Evolutionary conservation across 2,113 vertebrate genomes (phyloP).

Genomic region (Pelmatolapia mariae): DNA sequence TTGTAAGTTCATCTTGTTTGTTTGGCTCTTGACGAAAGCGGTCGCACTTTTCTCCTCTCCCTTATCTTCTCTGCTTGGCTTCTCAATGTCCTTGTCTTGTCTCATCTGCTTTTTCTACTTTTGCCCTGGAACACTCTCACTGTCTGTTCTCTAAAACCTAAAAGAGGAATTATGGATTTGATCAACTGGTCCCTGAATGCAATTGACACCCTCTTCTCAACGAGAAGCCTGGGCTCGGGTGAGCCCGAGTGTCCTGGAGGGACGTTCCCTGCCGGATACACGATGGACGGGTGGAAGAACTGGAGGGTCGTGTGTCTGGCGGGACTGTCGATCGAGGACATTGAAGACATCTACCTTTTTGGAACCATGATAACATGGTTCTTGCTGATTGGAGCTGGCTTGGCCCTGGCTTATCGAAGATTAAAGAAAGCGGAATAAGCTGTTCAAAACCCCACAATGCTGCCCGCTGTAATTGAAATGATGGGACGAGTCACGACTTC

Average conservation of each 20-base stretch:
- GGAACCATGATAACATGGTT: neutral
- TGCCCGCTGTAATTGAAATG: no score
- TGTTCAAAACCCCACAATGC: no score
- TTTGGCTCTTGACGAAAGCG: no score
- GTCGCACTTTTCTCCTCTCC: no score
- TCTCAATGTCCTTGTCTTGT: neutral
- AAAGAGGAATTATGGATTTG: neutral
- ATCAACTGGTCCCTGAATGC: neutral
- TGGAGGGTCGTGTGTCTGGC: neutral
- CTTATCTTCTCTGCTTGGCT: no score
- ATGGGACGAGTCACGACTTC: neutral
- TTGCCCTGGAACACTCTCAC: neutral
- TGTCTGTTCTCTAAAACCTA: neutral
- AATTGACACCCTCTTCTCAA: neutral
- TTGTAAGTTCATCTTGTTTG: neutral
- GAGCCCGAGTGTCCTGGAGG: neutral
- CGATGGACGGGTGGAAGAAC: neutral
- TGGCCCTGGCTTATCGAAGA: neutral
- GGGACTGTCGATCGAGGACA: neutral
- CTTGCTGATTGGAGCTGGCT: neutral
- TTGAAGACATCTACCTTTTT: neutral
- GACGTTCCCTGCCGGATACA: neutral
- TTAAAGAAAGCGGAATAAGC: neutral
- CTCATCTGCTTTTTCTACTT: neutral
- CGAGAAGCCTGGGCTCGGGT: neutral